A percentile compares a stretch with the other conserved stretches of the same genome.
These are phyloP conservation scores for Chromobotia macracanthus DNA, from an alignment of 2,797 vertebrate genomes.

Conservation along the genomic window DNA sequence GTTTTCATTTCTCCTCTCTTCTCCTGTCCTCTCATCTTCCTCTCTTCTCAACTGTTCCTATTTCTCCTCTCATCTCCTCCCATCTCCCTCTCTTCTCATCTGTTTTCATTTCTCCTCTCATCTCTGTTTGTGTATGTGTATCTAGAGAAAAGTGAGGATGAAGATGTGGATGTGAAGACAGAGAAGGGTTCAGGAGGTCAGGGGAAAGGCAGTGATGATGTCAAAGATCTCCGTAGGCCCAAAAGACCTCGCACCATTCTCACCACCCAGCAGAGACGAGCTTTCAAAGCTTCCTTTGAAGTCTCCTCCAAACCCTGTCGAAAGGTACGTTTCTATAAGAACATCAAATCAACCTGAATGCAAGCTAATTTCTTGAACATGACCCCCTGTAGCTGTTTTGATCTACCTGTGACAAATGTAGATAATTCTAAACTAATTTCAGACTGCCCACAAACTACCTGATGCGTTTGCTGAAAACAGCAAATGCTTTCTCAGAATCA, in stretches of 20 bases:
- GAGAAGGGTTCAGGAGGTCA: conserved; percentile 78
- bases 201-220: conserved; percentile 80
- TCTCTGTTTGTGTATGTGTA: background rate
- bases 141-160: conserved; percentile 87
- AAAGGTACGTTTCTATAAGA: conserved; percentile 75
- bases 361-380: background rate
- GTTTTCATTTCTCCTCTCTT: background rate
- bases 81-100: background rate
- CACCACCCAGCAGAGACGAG: conserved; percentile 88
- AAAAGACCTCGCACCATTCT: conserved; percentile 93
- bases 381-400: background rate
- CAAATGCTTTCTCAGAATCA: too few relatives aligned
- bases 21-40: conserved; percentile 2
- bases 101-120: background rate
- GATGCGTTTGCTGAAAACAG: too few relatives aligned
- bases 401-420: background rate
- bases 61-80: background rate
- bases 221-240: conserved; percentile 84
- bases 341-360: background rate
- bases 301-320: conserved; percentile 95
- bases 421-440: too few relatives aligned
- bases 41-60: background rate
- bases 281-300: conserved; percentile 94
- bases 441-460: too few relatives aligned
- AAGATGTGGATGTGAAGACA: conserved; percentile 84